Conservation (phyloP, 2,113 vertebrate species). For the Nicator chloris region DNA sequence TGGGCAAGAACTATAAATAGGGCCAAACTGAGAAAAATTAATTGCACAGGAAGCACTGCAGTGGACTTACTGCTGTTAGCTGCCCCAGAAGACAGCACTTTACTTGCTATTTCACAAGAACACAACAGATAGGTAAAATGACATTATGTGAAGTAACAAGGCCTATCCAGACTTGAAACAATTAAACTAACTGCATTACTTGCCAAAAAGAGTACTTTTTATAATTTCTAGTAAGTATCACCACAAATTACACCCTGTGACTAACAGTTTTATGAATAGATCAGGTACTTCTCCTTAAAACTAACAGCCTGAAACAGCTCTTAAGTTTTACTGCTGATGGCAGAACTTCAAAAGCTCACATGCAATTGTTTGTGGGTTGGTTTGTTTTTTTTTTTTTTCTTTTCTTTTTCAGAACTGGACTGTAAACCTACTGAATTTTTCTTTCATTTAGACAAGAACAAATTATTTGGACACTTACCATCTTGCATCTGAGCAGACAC, state of each 20-base stretch:
- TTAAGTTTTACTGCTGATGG: background rate
- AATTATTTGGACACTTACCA: background rate
- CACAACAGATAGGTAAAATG: background rate
- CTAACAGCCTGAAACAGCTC: background rate
- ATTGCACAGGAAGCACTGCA: background rate
- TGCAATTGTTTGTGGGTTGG: background rate
- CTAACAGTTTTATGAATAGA: background rate
- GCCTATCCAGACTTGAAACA: background rate
- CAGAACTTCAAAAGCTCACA: background rate
- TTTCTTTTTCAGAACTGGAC: background rate
- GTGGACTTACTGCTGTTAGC: background rate
- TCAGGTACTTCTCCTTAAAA: conserved; percentile 25
- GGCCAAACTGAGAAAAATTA: background rate
- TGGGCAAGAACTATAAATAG: background rate
- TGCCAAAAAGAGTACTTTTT: background rate
- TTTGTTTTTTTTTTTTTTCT: background rate
- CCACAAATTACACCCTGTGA: background rate
- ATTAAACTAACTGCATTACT: background rate
- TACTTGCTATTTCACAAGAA: background rate
- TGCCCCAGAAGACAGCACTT: background rate
- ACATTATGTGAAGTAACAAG: background rate
- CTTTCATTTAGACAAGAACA: background rate
- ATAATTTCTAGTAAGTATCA: background rate
- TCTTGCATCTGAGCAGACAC: background rate
- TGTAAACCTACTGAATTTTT: background rate